These are phyloP conservation scores for Monodelphis domestica DNA, from an alignment of 2,797 vertebrate genomes.

Conservation along the genomic window DNA sequence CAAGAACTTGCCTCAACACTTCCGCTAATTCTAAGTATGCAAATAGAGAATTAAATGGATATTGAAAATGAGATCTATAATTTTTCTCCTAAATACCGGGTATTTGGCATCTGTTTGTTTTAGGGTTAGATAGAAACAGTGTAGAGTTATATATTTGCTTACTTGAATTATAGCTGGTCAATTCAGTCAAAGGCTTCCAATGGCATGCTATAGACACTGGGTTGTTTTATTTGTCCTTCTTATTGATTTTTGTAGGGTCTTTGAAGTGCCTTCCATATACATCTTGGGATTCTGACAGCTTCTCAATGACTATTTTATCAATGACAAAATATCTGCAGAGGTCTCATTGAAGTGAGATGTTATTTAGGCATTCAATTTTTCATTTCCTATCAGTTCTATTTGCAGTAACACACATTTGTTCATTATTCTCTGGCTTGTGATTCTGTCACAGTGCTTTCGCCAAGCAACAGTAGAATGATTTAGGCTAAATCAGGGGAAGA, in stretches of 20 bases:
- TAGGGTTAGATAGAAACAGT: too few species aligned
- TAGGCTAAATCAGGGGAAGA: constrained; percentile 23
- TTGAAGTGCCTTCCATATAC: constrained; percentile 10
- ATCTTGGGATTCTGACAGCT: constrained; percentile 11
- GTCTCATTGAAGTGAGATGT: constrained; percentile 19
- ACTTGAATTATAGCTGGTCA: constrained; percentile 24
- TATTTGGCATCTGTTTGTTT: too few species aligned
- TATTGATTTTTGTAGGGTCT: constrained; percentile 14
- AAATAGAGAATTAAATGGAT: too few species aligned
- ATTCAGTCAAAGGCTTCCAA: constrained; percentile 32
- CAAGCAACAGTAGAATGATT: constrained; percentile 38
- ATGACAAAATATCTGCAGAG: constrained; percentile 30
- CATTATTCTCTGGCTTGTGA: constrained; percentile 23
- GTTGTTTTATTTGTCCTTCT: not conserved
- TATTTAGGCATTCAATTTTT: constrained; percentile 14
- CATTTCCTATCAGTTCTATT: not conserved
- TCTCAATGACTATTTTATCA: constrained; percentile 10
- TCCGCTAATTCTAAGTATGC: too few species aligned
- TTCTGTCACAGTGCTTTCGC: not conserved
- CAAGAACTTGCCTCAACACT: too few species aligned
- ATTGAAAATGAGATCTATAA: too few species aligned
- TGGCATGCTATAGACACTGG: not conserved
- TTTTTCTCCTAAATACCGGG: too few species aligned
- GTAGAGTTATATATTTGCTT: not conserved
- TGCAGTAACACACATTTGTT: constrained; percentile 30